Base-by-base conservation (phyloP, 2,797 vertebrate genomes). In the Otolemur crassicaudatus region DNA sequence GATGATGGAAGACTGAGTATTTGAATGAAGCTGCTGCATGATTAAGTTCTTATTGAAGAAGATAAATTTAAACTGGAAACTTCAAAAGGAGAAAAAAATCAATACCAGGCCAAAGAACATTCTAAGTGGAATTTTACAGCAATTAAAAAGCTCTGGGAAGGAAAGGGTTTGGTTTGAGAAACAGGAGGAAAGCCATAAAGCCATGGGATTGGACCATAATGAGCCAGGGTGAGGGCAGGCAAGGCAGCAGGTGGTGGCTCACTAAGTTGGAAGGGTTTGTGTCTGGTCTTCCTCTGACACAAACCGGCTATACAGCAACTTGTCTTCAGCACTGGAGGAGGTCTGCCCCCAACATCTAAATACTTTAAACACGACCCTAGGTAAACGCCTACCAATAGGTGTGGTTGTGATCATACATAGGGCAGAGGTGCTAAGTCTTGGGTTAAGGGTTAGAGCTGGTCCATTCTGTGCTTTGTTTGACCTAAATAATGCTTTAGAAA, bases 1-100 rank as follows among this genome's bases (percentile, higher is more conserved):
- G 37, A 17, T 49, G 40, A 56, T 72, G 1, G 25, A 53, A 77
- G 70, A 76, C 5, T n/a, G 19, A 69, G 60, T 17, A 25, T 29
- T 19, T 31, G 23, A n/a, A 5, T 31, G 7, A 2, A 1, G 16
- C 40, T 37, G 19, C 65, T 56, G 7, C 7, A 16, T n/a, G 37
- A 34, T 81, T 79, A 88, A 89, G 20, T 4, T 46, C 14, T 72
- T 43, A 31, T 19, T 65, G 29, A 94, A 84, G 53, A 80, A 86
- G 77, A 75, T 93, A 60, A 82, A 58, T 56, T 85, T 91, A 82
- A 58, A 7, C 10, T 91, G 27, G 7, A 53, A 56, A 70, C 10
- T 93, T 49, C 90, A 86, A 27, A 89, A 91, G 27, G 22, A 87
- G 16, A 73, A 63, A 85, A 77, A 77, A n/a, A 40, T 76, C 8